Evolutionary conservation across 1,140 invertebrate genomes (phyloP), one percentile per base, ranked within the genome.

Genomic region (Propsilocerus akamusi): DNA sequence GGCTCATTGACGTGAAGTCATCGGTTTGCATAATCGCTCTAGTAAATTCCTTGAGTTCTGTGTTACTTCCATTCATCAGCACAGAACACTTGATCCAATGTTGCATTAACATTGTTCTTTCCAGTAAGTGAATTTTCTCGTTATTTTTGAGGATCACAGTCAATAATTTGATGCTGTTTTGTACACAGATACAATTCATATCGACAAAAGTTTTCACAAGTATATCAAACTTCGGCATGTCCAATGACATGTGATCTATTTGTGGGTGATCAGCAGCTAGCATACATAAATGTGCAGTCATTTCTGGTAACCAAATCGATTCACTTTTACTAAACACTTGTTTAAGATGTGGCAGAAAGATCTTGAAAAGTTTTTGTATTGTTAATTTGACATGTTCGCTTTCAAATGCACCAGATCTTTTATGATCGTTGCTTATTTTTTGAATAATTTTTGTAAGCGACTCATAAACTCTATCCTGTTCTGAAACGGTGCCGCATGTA

Each of bases 401-500:
- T 5, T 7, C 34, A 17, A 41, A 17, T 41, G n/a, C n/a, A n/a
- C n/a, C n/a, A n/a, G 34, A 17, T 17, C 4, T 17, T 1, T 41
- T 20, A 20, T 20, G 17, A n/a, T 20, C 4, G 2, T n/a, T 5
- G 10, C 22, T 8, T 22, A 54, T 26, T 14, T 58, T 58, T 8
- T 51, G 47, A 26, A 59, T 56, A 4, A 65, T 52, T 22, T 54
- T 17, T 34, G 65, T 55, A n/a, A 65, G 7, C 0, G 57, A 48
- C 46, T 65, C 56, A 53, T 61, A 56, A 3, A 59, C 50, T 4
- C 61, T 57, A 20, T 65, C 63, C 49, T 63, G 63, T 25, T 59
- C 56, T 0, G 55, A n/a, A n/a, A 57, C 20, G 60, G 61, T 5
- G 50, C 55, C 22, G 61, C 55, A 22, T 57, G 55, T 25, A 0